These are phyloP conservation scores for Pangasius krempfi DNA, from an alignment of 2,797 vertebrate genomes.

Conservation along the genomic window DNA sequence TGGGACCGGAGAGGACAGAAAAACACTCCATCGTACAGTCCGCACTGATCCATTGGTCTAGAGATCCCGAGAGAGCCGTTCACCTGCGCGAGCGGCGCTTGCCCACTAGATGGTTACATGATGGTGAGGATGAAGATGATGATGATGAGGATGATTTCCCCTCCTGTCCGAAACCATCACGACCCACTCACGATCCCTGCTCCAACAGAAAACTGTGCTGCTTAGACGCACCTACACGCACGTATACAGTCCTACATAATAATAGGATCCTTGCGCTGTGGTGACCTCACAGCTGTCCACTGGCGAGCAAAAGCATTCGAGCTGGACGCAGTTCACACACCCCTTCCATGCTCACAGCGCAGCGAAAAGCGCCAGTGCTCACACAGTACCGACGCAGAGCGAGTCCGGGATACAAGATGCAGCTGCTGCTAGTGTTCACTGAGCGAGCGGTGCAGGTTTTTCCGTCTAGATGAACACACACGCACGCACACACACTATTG, in stretches of 20 bases:
- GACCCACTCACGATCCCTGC: conserved; percentile 56
- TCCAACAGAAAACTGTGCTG: conserved; percentile 34
- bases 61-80: conserved; percentile 49
- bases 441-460: conserved; percentile 14
- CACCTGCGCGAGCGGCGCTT: conserved; percentile 63
- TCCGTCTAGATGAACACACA: conserved; percentile 20
- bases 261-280: conserved; percentile 14
- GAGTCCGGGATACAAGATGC: not conserved
- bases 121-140: conserved; percentile 28
- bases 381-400: conserved; percentile 7
- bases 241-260: conserved; percentile 34
- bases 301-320: conserved; percentile 22
- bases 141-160: conserved; percentile 35
- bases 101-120: conserved; percentile 54
- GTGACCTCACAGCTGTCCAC: conserved; percentile 51
- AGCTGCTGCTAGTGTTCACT: not conserved
- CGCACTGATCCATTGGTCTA: conserved; percentile 32
- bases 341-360: conserved; percentile 16
- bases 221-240: not conserved
- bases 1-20: conserved; percentile 6
- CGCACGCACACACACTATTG: conserved; percentile 32
- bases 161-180: conserved; percentile 60
- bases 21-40: conserved; percentile 58
- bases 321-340: conserved; percentile 30
- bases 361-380: not conserved